These are phyloP conservation scores for Eustalomyia histrio DNA, from an alignment of 2,888 invertebrate genomes.

Conservation along the genomic window DNA sequence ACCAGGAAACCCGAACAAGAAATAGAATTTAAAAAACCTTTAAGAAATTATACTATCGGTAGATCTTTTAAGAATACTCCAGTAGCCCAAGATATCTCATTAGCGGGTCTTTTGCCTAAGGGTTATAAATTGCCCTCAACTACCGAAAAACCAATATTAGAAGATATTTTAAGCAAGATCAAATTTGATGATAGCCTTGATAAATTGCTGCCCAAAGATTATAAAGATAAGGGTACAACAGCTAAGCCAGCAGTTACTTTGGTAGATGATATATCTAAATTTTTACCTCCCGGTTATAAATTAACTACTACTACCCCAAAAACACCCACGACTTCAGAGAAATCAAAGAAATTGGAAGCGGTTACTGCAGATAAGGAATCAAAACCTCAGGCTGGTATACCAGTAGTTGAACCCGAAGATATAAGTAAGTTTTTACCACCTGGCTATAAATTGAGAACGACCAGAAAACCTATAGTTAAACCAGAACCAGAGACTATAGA, in stretches of 20 bases:
- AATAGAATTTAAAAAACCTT: conserved; percentile 70
- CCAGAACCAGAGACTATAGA: conserved; percentile 74
- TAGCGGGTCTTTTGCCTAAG: conserved; percentile 81
- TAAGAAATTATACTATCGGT: conserved; percentile 77
- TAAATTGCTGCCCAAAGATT: conserved; percentile 81
- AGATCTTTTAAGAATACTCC: conserved; percentile 82
- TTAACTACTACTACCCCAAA: conserved; percentile 70
- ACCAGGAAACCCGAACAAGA: conserved; percentile 67
- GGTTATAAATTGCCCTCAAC: conserved; percentile 81
- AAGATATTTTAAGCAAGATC: conserved; percentile 74
- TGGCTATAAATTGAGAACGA: conserved; percentile 80
- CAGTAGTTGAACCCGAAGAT: conserved; percentile 80
- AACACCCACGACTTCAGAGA: conserved; percentile 63
- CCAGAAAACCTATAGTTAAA: conserved; percentile 63
- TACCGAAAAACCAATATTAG: conserved; percentile 66
- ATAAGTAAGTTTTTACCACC: conserved; percentile 83
- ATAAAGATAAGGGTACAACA: conserved; percentile 75
- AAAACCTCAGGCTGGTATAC: conserved; percentile 61
- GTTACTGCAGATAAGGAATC: conserved; percentile 80
- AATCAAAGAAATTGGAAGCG: conserved; percentile 71
- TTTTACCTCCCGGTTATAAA: conserved; percentile 83
- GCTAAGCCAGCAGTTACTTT: conserved; percentile 79
- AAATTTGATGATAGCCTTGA: conserved; percentile 77
- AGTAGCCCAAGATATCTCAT: conserved; percentile 81
- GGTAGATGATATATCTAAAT: conserved; percentile 83